Evolutionary conservation across 2,888 invertebrate genomes (phyloP), one percentile per base, ranked within the genome.

Genomic region (Piscicola geometra): DNA sequence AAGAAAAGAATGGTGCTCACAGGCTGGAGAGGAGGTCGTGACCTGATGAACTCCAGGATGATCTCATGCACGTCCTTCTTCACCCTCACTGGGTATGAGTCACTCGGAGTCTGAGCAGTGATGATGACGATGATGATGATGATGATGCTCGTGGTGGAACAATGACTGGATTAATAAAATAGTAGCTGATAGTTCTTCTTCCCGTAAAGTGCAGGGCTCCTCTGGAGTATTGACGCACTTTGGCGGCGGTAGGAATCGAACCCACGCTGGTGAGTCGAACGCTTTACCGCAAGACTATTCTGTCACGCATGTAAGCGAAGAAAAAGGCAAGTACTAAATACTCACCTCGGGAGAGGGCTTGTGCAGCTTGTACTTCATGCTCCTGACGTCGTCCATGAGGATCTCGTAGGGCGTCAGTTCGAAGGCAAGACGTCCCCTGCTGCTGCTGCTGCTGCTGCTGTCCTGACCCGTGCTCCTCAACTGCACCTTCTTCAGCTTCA

Each of bases 381-480:
- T 90, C 81, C 94, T 88, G 83, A 97, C 96, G 84, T 97, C 96
- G 85, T 95, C 93, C 92, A 97, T 93, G 76, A 97, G 89, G 83
- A 94, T 94, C 87, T 97, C 96, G 84, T 95, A 96, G 21, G 96
- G 96, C 68, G 96, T 97, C 81, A 96, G 87, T 86, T 94, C 94
- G 86, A 91, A 96, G 78, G 92, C 91, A 0, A 83, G 82, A 78
- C 90, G 90, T 84, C 89, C 89, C 84, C 82, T 77, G 75, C 82
- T 85, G n/a, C n/a, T n/a, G n/a, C n/a, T n/a, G n/a, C n/a, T n/a
- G n/a, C n/a, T n/a, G 80, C 80, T 82, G 66, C 82, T 80, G 81
- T 90, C 90, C 21, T 56, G n/a, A 18, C 60, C 60, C 41, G 9
- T 9, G 3, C 15, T 18, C 60, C 9, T 5, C 60, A 56, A 56